Percentiles rank a stretch among this genome's conserved stretches.
phyloP scores from a whole-genome alignment of 2,888 invertebrate species.

The Drosophila demipolita region DNA sequence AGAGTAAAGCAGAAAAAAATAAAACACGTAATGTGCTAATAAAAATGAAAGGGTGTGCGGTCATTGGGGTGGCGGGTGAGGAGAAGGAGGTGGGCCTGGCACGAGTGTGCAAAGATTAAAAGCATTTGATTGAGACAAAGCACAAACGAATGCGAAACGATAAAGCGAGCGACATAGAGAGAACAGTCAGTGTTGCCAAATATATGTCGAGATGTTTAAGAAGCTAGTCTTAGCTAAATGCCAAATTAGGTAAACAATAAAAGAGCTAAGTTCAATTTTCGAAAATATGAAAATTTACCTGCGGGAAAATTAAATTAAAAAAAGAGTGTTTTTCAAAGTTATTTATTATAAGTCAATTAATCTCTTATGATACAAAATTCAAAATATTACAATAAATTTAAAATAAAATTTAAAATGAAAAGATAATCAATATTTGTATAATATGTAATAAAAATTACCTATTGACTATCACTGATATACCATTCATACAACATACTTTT shows the following conservation, averaged over 20 bases:
- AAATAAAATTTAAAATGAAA: not conserved
- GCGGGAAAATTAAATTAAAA: too few species aligned
- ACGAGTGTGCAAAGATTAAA: constrained; percentile 73
- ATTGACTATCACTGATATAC: not conserved
- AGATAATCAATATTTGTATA: not conserved
- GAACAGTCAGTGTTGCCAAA: not conserved
- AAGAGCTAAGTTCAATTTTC: not conserved
- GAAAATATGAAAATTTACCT: not conserved
- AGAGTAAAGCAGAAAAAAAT: constrained; percentile 22
- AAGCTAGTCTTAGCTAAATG: not conserved
- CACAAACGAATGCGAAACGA: constrained; percentile 38
- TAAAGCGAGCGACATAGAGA: not conserved
- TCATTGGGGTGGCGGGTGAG: not conserved
- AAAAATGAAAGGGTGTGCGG: constrained; percentile 55
- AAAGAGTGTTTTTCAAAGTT: not conserved
- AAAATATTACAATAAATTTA: too few species aligned
- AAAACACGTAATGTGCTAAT: constrained; percentile 69
- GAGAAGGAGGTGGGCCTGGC: constrained; percentile 35
- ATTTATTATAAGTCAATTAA: not conserved
- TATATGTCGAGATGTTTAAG: not conserved
- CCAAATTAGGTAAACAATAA: not conserved
- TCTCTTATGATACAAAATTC: too few species aligned
- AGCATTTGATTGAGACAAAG: constrained; percentile 75
- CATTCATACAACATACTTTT: not conserved
- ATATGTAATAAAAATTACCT: not conserved